Base-by-base conservation (phyloP, 2,113 vertebrate species). In the Anser brachyrhynchus region DNA sequence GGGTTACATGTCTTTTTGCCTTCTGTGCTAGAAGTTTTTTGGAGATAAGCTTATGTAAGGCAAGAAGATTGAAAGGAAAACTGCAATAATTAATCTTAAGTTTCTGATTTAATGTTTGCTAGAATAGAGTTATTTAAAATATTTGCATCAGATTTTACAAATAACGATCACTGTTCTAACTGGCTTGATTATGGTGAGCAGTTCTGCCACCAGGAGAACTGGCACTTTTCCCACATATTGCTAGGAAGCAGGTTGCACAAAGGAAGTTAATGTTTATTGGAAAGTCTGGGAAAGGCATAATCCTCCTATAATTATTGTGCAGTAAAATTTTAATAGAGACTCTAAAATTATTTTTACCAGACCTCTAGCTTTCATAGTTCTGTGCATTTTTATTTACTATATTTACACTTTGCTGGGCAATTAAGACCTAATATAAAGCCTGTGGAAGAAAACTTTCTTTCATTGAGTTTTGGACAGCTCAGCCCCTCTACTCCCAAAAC, bases 61-160 rank as follows among this genome's bases (percentile, higher is more conserved):
- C 29, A 74, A 92, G 91, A 88, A 52, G 57, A 84, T 89, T 95
- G 95, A 73, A 96, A 96, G 89, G 93, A 95, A 97, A 97, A 95
- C 79, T 67, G 77, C 81, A 94, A 31, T 84, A 82, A 62, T 76
- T 74, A 74, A 43, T 87, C 62, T 73, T 46, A 58, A 61, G 51
- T 81, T 78, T 44, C 35, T 59, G 43, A 86, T 49, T 8, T 59
- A 23, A 51, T 58, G 13, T 73, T 97, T 95, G 21, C 74, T 94
- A 90, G 83, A 44, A 37, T 37, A 43, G 4, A 93, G 88, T 62
- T 57, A 87, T 20, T 87, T 87, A 43, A 91, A 92, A 91, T 80
- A 49, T 55, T 93, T 96, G 81, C 35, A 75, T 55, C 78, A 89
- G 46, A n/a, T 55, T 90, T 93, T 93, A 88, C 70, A 94, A 94